phyloP scores from a whole-genome alignment of 2,797 vertebrate species.

The Parotocinclus haroldoi region DNA sequence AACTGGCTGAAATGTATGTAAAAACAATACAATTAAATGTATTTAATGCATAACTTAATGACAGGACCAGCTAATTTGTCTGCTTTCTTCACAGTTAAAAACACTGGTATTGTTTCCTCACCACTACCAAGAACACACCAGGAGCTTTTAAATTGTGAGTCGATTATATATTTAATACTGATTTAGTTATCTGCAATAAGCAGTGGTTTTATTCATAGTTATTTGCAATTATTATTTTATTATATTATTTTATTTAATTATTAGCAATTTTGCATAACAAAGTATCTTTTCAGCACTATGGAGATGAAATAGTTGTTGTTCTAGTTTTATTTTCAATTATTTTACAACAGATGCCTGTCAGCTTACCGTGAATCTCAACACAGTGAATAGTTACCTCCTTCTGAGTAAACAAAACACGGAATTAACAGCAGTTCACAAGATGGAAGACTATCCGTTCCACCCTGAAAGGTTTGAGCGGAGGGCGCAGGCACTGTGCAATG shows the following conservation, averaged over 20 bases:
- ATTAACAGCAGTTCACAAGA: conserved; percentile 17
- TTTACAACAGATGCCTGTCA: conserved; percentile 29
- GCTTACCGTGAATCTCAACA: conserved; percentile 41
- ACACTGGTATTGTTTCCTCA: conserved; percentile 25
- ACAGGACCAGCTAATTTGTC: neutral
- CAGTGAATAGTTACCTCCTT: conserved; percentile 22
- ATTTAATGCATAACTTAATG: neutral
- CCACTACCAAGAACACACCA: conserved; percentile 29
- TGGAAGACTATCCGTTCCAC: conserved; percentile 11
- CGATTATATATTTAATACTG: neutral
- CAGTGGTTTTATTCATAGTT: neutral
- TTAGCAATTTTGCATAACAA: neutral
- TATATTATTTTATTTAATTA: too few species aligned
- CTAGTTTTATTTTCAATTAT: neutral
- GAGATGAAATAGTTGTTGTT: neutral
- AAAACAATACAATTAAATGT: neutral
- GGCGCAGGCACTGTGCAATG: conserved; percentile 33
- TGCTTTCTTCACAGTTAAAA: conserved; percentile 33
- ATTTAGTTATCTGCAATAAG: neutral
- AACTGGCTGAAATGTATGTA: neutral
- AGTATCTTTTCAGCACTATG: neutral
- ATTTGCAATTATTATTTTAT: neutral
- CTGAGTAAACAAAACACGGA: conserved; percentile 6
- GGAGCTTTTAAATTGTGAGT: conserved; percentile 41
- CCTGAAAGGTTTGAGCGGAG: conserved; percentile 32